A percentile compares a stretch with the other conserved stretches of the same genome.
Conservation (phyloP, 2,797 vertebrate species). For the Sciurus vulgaris region DNA sequence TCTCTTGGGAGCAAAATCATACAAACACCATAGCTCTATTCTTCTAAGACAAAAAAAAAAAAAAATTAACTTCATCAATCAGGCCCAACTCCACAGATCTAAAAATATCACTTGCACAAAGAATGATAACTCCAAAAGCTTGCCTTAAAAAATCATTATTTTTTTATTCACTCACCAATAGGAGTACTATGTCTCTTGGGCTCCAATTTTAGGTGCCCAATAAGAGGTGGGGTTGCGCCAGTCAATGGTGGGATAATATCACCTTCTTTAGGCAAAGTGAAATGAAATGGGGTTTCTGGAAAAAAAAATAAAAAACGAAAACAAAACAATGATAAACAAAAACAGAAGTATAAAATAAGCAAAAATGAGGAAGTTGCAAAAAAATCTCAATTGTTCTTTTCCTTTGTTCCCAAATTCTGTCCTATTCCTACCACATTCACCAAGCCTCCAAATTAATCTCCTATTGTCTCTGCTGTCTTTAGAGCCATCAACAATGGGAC, state of each 20-base stretch:
- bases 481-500: not conserved
- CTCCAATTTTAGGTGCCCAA: constrained; percentile 94
- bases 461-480: constrained; percentile 7
- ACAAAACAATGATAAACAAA: constrained; percentile 53
- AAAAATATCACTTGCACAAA: constrained; percentile 63
- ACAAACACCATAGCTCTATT: constrained; percentile 39
- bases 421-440: not conserved
- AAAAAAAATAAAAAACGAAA: constrained; percentile 34
- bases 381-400: constrained; percentile 41
- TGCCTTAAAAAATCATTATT: constrained; percentile 65
- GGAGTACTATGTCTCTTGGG: constrained; percentile 98
- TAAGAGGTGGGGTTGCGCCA: constrained; percentile 92
- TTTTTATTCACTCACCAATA: constrained; percentile 92
- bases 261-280: constrained; percentile 94
- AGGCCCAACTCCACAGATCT: constrained; percentile 57
- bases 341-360: constrained; percentile 50
- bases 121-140: constrained; percentile 53
- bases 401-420: constrained; percentile 33
- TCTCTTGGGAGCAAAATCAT: constrained; percentile 22
- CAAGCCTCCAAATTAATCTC: constrained; percentile 4
- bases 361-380: constrained; percentile 58
- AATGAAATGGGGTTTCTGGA: constrained; percentile 94
- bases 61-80: constrained; percentile 16
- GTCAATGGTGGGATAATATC: constrained; percentile 92
- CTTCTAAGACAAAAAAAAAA: not conserved